A percentile compares a stretch with the other conserved stretches of the same genome.
These are phyloP conservation scores for Zootoca vivipara DNA, from an alignment of 2,113 vertebrate genomes.

Conservation along the genomic window DNA sequence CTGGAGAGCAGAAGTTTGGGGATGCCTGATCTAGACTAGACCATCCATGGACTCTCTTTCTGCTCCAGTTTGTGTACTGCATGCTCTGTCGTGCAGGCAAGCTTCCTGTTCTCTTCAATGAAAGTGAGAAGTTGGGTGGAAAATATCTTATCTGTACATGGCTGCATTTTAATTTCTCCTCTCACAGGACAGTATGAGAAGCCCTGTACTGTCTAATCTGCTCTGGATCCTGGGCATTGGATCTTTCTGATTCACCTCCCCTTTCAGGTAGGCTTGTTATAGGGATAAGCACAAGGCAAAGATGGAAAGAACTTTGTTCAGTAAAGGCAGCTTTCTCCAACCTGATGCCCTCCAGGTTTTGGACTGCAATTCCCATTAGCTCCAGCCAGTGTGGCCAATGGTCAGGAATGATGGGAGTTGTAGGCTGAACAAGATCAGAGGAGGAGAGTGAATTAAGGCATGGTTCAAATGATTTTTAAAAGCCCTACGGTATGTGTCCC, in stretches of 20 bases:
- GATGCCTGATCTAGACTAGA: no score
- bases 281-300: background rate
- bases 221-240: background rate
- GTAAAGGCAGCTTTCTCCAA: background rate
- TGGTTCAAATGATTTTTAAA: background rate
- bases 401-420: background rate
- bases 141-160: background rate
- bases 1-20: no score
- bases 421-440: background rate
- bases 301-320: background rate
- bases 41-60: background rate
- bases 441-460: background rate
- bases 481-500: background rate
- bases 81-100: background rate
- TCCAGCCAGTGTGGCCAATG: no score
- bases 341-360: no score
- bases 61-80: background rate
- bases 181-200: background rate
- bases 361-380: no score
- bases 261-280: background rate
- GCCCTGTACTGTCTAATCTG: background rate
- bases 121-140: background rate
- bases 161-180: background rate
- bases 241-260: no score
- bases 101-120: background rate